These are phyloP conservation scores for Andrena hattorfiana DNA, from an alignment of 2,888 invertebrate species.

Conservation along the genomic window DNA sequence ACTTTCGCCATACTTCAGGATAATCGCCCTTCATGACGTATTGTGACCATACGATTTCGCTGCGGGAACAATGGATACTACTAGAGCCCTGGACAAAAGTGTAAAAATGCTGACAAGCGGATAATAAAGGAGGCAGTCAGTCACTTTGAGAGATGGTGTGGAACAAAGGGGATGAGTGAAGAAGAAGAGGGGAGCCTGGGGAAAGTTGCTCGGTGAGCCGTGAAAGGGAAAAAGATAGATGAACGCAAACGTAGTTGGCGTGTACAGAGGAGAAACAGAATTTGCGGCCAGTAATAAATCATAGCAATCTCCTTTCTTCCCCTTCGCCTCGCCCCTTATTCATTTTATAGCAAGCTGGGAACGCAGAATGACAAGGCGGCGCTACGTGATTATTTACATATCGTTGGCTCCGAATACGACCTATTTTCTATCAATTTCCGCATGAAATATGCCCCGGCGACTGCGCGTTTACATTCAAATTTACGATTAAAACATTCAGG, in stretches of 20 bases:
- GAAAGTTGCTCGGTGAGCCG: constrained; percentile 80
- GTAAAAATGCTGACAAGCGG: constrained; percentile 85
- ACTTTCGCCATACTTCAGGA: constrained; percentile 40
- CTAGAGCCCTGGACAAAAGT: constrained; percentile 82
- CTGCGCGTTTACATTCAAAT: not conserved
- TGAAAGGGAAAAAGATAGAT: constrained; percentile 85
- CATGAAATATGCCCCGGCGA: constrained; percentile 32
- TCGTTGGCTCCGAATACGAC: constrained; percentile 53
- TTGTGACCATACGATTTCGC: constrained; percentile 74
- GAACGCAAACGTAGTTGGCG: constrained; percentile 84
- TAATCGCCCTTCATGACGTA: constrained; percentile 62
- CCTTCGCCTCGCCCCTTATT: constrained; percentile 60
- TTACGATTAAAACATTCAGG: not conserved
- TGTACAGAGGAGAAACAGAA: constrained; percentile 83
- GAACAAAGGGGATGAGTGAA: constrained; percentile 78
- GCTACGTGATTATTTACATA: constrained; percentile 62
- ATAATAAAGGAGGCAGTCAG: constrained; percentile 85
- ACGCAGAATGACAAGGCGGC: constrained; percentile 62
- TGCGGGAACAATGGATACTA: constrained; percentile 75
- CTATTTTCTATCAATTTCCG: constrained; percentile 54
- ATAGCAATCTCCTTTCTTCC: constrained; percentile 79
- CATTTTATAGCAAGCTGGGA: constrained; percentile 58
- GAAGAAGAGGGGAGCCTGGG: constrained; percentile 51
- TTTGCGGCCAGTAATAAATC: constrained; percentile 84
- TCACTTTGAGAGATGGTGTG: constrained; percentile 85